Evolutionary conservation across 2,888 invertebrate species (phyloP), one percentile per base, ranked within the genome.

Genomic region (Aricia artaxerxes): DNA sequence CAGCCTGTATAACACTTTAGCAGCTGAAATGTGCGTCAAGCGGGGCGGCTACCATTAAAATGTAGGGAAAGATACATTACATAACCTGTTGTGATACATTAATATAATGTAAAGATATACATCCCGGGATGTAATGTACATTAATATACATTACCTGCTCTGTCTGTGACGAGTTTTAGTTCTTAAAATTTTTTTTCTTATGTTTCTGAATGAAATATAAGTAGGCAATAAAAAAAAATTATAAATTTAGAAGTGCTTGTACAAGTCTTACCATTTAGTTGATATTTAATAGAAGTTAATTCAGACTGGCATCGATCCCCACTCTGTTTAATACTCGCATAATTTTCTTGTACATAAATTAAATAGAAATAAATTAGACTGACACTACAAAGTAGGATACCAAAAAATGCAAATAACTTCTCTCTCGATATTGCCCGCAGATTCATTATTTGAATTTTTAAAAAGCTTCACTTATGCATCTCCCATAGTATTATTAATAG

Each of bases 291-390:
- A 16, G 91, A 90, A 3, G 87, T 87, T 79, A 92, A 82, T 84
- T 92, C 91, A 1, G 91, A 87, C n/a, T 88, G 31, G 82, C 92
- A 92, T 53, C 89, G 86, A 79, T 91, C 87, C n/a, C 87, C 88
- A 31, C 88, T 86, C 84, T 85, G 87, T 78, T 88, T 86, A 31
- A 85, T 85, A 81, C 79, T 87, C 78, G 86, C 85, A 78, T 85
- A 87, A 73, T 82, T 88, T 79, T 88, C 87, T 87, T 90, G 89
- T 81, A 91, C 83, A 80, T 87, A 84, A 83, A 86, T 86, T 53
- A 90, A 83, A 83, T 90, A 90, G 57, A 90, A 84, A 85, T 91
- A 92, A 79, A 89, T 80, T 40, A 84, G 81, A 82, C 83, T 83
- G 1, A 86, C 81, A 80, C 85, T 77, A 16, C 88, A 38, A 49